These are phyloP conservation scores for Helicolenus hilgendorfi DNA, from an alignment of 2,797 vertebrate genomes.

Conservation along the genomic window DNA sequence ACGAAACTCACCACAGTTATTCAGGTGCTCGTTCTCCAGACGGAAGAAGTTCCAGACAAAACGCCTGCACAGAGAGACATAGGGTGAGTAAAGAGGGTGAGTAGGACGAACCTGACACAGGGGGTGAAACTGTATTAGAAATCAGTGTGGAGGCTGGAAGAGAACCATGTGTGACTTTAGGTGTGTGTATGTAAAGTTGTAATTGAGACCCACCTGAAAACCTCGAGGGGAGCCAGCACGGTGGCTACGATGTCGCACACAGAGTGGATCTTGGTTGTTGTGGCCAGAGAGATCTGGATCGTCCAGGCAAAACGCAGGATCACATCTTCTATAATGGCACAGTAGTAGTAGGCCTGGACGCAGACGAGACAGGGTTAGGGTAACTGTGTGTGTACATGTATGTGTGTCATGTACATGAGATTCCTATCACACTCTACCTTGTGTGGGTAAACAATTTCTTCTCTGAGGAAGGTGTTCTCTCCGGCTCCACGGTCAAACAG, in stretches of 20 bases:
- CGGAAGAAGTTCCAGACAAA: conserved; percentile 99
- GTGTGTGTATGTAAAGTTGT: not conserved
- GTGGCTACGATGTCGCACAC: conserved; percentile 94
- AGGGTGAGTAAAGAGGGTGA: not conserved
- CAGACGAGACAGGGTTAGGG: not conserved
- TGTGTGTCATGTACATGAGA: not conserved
- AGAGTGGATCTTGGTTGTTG: conserved; percentile 89
- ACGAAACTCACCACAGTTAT: conserved; percentile 98
- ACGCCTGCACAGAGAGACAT: conserved; percentile 84
- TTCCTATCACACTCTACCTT: conserved; percentile 88
- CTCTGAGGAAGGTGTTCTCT: conserved; percentile 97
- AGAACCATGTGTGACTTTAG: not conserved
- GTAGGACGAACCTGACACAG: not conserved
- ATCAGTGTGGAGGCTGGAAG: not conserved
- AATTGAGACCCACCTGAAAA: conserved; percentile 94
- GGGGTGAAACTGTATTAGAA: not conserved
- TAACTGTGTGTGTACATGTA: not conserved
- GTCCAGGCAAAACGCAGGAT: conserved; percentile 98
- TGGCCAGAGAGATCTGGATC: conserved; percentile 94
- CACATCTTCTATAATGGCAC: conserved; percentile 97
- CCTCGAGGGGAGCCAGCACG: conserved; percentile 96
- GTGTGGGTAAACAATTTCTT: conserved; percentile 99
- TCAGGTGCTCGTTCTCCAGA: conserved; percentile 98
- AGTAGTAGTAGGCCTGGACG: conserved; percentile 97
- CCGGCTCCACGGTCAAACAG: conserved; percentile 98